Evolutionary conservation across 2,113 vertebrate species (phyloP).

Genomic region (Xiphorhynchus elegans): DNA sequence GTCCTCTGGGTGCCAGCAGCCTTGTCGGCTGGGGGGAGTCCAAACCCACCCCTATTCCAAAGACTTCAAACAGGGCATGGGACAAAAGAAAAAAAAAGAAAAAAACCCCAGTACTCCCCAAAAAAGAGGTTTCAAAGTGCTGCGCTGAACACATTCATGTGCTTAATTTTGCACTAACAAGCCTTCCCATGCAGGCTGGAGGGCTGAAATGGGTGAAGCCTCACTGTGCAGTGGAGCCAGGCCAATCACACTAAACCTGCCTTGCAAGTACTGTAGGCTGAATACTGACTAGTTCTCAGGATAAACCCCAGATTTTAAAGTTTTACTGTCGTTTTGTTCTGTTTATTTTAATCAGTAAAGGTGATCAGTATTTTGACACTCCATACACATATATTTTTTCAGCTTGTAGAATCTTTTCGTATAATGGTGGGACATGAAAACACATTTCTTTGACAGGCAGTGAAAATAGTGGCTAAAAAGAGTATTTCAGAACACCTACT

Average conservation of each 20-base stretch:
- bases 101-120: not conserved
- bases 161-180: not conserved
- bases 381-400: not conserved
- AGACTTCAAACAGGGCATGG: not conserved
- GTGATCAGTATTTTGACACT: not conserved
- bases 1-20: not conserved
- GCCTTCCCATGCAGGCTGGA: not conserved
- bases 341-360: not conserved
- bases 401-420: not conserved
- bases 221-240: not conserved
- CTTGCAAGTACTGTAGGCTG: not conserved
- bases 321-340: not conserved
- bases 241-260: not conserved
- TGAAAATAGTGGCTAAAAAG: not conserved
- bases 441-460: not conserved
- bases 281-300: not conserved
- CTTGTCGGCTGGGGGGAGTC: not conserved
- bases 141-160: not conserved
- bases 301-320: not conserved
- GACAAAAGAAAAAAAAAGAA: rapidly evolving
- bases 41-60: not conserved
- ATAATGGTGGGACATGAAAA: not conserved
- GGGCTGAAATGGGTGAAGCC: not conserved
- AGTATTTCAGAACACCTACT: not conserved
- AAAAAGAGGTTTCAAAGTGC: not conserved